Base-by-base conservation (phyloP, 2,888 invertebrate species). In the Drosophila eohydei region DNA sequence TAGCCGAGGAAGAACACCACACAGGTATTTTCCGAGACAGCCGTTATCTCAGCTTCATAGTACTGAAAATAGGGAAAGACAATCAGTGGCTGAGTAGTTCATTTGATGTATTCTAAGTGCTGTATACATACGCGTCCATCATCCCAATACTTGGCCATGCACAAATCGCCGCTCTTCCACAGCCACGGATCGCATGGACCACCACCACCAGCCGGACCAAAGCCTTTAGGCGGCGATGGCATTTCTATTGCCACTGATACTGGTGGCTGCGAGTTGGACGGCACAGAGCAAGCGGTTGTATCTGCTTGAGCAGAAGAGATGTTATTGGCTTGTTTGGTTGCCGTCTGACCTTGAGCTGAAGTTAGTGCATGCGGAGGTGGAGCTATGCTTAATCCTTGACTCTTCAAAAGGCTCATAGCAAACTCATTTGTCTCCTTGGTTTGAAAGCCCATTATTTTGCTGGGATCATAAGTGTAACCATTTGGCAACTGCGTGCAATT, bases 141-240 rank as follows among this genome's bases (percentile, higher is more conserved):
- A 92, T 98, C 97, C 98, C 98, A 98, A 93, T 98, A 98, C 89
- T 97, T 96, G 8, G 98, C 98, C 93, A 97, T 94, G 90, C 97
- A 97, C 70, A 95, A 95, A 91, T 97, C 97, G 12, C 97, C 97
- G 56, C 95, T 93, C 90, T 95, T 95, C 97, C 96, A 97, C 78
- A 94, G 94, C 94, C 94, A 79, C 40, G 72, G 73, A 2, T 89
- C 88, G 1, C 83, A 80, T 1, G 80, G 71, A 9, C 7, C 21
- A 21, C 21, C 21, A 21, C 21, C 21, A 21, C 21, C 5, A 55
- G 70, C 63, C 71, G 84, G 93, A 93, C 94, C 93, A 16, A 81
- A 71, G 6, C 71, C 50, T 8, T 81, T 60, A 14, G 88, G 63
- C 0, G 78, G 63, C 16, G 81, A 40, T 11, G 54, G 28, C 11